Conservation (phyloP, 2,888 invertebrate genomes). For the Rhingia campestris region DNA sequence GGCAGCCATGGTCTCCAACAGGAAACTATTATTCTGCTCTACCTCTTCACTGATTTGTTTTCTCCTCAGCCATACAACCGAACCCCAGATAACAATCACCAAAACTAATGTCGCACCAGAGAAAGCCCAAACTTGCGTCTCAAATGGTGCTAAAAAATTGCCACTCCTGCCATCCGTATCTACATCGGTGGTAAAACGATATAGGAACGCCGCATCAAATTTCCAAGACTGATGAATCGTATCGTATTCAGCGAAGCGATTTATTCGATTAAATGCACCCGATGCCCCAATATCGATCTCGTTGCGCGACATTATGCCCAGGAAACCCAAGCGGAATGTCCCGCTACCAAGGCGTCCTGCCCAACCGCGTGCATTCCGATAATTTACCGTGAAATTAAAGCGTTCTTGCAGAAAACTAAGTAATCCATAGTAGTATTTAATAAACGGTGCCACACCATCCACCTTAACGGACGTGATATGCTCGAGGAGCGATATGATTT, state of each 20-base stretch:
- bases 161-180: slow-evolving; percentile 77
- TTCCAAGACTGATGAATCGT: slow-evolving; percentile 81
- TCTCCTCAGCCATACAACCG: slow-evolving; percentile 75
- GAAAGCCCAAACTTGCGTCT: slow-evolving; percentile 78
- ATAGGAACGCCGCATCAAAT: slow-evolving; percentile 80
- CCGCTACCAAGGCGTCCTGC: slow-evolving; percentile 79
- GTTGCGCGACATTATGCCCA: slow-evolving; percentile 80
- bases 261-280: slow-evolving; percentile 79
- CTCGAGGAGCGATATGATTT: slow-evolving; percentile 77
- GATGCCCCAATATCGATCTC: slow-evolving; percentile 81
- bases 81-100: slow-evolving; percentile 77
- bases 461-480: slow-evolving; percentile 75
- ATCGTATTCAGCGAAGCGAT: slow-evolving; percentile 80
- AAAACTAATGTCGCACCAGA: slow-evolving; percentile 73
- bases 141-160: slow-evolving; percentile 80
- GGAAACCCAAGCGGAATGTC: slow-evolving; percentile 79
- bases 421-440: slow-evolving; percentile 80
- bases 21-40: slow-evolving; percentile 35
- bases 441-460: slow-evolving; percentile 79
- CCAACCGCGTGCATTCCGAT: slow-evolving; percentile 81
- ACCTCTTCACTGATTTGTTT: slow-evolving; percentile 7
- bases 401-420: slow-evolving; percentile 77
- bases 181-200: slow-evolving; percentile 79
- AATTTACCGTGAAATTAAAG: slow-evolving; percentile 80
- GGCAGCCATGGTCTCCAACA: slow-evolving; percentile 78